phyloP scores from a whole-genome alignment of 2,888 invertebrate genomes.

The Baccha elongata region DNA sequence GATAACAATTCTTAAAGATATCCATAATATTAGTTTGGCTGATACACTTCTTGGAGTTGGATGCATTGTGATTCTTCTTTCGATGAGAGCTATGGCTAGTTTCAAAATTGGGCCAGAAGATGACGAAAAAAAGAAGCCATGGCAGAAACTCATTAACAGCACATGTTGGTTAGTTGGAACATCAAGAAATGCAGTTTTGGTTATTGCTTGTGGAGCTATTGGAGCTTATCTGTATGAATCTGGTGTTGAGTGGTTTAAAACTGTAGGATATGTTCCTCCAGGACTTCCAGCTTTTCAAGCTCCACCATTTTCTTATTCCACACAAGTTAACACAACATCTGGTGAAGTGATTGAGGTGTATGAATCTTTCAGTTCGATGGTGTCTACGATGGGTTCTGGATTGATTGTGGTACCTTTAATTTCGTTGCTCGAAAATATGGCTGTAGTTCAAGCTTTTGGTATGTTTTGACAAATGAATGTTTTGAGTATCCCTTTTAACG shows the following conservation, averaged over 20 bases:
- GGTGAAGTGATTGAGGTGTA: slow-evolving; percentile 76
- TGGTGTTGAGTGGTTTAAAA: slow-evolving; percentile 83
- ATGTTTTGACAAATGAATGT: slow-evolving; percentile 41
- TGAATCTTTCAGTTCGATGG: slow-evolving; percentile 87
- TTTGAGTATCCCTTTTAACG: neutral
- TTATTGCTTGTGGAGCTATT: slow-evolving; percentile 88
- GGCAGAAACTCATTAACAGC: slow-evolving; percentile 86
- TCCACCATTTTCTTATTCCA: slow-evolving; percentile 87
- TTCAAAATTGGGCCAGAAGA: slow-evolving; percentile 85
- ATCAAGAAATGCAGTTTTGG: slow-evolving; percentile 92
- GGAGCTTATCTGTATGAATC: slow-evolving; percentile 86
- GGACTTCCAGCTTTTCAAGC: slow-evolving; percentile 87
- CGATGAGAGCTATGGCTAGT: slow-evolving; percentile 89
- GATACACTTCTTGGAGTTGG: slow-evolving; percentile 89
- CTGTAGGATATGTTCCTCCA: slow-evolving; percentile 89
- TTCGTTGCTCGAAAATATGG: slow-evolving; percentile 94
- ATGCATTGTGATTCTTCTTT: slow-evolving; percentile 89
- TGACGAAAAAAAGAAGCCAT: slow-evolving; percentile 83
- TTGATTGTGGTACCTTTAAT: slow-evolving; percentile 93
- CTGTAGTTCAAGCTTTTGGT: slow-evolving; percentile 84
- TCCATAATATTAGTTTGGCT: slow-evolving; percentile 87
- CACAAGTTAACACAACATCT: slow-evolving; percentile 84
- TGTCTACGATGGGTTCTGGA: slow-evolving; percentile 91
- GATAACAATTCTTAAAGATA: slow-evolving; percentile 88
- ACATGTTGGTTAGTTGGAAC: slow-evolving; percentile 90